Conservation (phyloP, 2,113 vertebrate genomes). For the Rhynchomys soricoides region DNA sequence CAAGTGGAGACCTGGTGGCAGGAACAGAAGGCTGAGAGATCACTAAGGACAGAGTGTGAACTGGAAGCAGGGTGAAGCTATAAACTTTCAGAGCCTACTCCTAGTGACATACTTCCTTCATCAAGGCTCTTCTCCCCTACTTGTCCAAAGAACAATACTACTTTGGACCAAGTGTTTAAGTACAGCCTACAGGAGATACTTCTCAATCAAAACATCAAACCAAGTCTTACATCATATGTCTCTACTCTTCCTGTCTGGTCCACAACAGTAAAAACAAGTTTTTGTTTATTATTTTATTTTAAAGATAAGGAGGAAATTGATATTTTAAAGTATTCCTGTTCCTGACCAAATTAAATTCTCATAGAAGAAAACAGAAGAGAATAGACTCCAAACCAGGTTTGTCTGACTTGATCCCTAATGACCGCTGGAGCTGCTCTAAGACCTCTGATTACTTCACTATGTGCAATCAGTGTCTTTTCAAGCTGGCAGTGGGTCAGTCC, state of each 20-base stretch:
- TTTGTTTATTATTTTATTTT: background rate
- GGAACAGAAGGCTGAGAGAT: background rate
- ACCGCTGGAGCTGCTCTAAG: background rate
- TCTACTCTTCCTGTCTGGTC: background rate
- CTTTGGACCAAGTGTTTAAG: background rate
- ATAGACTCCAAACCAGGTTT: background rate
- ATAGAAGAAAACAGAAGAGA: background rate
- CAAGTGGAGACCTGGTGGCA: background rate
- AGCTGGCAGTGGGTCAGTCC: background rate
- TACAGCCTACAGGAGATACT: background rate
- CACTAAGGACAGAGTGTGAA: background rate
- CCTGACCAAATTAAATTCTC: background rate
- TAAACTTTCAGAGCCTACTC: background rate
- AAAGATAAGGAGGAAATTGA: constrained; percentile 22
- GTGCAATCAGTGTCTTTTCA: background rate
- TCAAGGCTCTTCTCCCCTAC: background rate
- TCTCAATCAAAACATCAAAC: background rate
- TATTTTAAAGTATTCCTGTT: background rate
- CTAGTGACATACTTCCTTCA: background rate
- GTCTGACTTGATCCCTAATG: accelerated
- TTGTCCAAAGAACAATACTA: background rate
- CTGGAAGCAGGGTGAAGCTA: background rate
- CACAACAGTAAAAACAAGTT: background rate
- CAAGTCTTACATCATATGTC: background rate
- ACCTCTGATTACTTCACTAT: background rate